Conservation (phyloP, 2,797 vertebrate genomes). For the Cynodonichthys magdalenae region DNA sequence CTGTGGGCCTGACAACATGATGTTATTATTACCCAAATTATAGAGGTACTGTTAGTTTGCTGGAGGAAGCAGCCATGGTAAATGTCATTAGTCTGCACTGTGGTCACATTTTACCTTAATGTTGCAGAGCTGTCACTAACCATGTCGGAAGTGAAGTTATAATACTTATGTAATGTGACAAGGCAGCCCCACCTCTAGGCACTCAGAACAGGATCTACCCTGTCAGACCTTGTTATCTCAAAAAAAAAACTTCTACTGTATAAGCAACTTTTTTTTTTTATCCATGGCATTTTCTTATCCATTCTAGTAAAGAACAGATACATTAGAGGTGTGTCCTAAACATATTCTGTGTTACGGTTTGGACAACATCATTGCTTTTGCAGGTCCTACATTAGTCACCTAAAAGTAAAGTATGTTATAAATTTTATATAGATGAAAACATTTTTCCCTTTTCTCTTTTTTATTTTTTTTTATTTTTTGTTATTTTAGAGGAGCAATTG, state of each 20-base stretch:
- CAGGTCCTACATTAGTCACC: no score
- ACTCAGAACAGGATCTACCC: neutral
- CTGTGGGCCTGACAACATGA: neutral
- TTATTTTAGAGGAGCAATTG: no score
- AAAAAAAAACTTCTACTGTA: neutral
- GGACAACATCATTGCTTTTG: no score
- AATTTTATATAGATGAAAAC: no score
- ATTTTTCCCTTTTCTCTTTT: no score
- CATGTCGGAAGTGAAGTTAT: neutral
- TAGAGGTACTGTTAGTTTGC: neutral
- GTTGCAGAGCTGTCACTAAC: constrained; percentile 6
- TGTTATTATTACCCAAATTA: neutral
- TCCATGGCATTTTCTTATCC: neutral
- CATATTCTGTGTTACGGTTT: no score
- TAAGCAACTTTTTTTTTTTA: no score
- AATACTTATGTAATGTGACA: constrained; percentile 9
- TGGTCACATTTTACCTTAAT: constrained; percentile 4
- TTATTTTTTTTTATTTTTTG: no score
- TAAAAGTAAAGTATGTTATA: no score
- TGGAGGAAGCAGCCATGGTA: neutral
- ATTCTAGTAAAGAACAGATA: neutral
- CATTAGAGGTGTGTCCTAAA: neutral
- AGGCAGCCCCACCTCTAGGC: neutral
- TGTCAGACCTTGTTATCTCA: constrained; percentile 9
- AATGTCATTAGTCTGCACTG: neutral